Conservation (phyloP, 1,140 invertebrate species). For the Penaeus chinensis region DNA sequence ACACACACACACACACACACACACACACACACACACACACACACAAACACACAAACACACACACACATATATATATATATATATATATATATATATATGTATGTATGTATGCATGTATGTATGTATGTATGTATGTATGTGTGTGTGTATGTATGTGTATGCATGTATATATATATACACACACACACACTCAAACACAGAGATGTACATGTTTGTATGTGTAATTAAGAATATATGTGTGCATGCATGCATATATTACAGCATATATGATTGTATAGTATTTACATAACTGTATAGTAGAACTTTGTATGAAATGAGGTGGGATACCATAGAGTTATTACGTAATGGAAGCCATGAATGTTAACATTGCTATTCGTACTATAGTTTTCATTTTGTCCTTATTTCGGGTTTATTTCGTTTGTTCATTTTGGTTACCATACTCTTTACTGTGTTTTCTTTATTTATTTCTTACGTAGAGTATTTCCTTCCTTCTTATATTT, state of each 20-base stretch:
- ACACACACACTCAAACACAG: conserved; percentile 16
- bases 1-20: not conserved
- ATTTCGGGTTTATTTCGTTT: no score
- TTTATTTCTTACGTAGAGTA: no score
- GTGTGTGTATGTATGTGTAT: not conserved
- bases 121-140: conserved; percentile 10
- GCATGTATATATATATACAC: not conserved
- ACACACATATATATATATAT: not conserved
- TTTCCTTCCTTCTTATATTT: no score
- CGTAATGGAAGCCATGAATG: no score
- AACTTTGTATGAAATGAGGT: not conserved
- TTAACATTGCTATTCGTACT: no score
- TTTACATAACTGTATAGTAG: not conserved
- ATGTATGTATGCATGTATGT: conserved; percentile 1
- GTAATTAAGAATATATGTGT: not conserved
- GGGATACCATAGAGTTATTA: no score
- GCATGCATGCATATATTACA: not conserved
- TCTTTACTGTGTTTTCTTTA: no score
- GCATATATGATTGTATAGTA: not conserved
- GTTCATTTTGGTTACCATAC: no score
- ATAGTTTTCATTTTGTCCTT: no score
- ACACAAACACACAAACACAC: conserved; percentile 18
- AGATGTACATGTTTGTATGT: not conserved
- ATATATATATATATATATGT: conserved; percentile 8
- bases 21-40: not conserved